Evolutionary conservation across 2,113 vertebrate species (phyloP).

Genomic region (Muscicapa adusta): DNA sequence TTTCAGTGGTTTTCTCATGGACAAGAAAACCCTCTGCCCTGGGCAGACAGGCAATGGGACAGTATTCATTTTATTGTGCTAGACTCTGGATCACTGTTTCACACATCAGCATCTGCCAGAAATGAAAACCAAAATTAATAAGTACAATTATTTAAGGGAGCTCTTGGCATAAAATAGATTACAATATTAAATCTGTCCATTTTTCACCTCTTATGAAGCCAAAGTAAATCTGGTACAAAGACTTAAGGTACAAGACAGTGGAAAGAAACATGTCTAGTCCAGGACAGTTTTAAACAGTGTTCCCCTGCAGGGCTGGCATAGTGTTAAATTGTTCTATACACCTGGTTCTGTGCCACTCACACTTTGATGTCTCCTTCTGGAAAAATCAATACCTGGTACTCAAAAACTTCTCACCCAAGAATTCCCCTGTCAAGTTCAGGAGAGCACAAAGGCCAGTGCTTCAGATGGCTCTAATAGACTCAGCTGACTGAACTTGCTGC

Average conservation of each 20-base stretch:
- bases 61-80: background rate
- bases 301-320: background rate
- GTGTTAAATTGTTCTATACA: background rate
- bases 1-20: background rate
- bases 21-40: background rate
- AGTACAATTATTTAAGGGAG: background rate
- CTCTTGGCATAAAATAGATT: background rate
- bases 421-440: background rate
- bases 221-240: background rate
- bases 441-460: background rate
- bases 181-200: background rate
- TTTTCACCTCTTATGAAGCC: background rate
- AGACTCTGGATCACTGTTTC: background rate
- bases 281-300: background rate
- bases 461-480: background rate
- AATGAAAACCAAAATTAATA: background rate
- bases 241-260: background rate
- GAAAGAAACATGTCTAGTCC: background rate
- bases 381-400: background rate
- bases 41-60: background rate
- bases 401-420: background rate
- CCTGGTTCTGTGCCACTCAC: background rate
- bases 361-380: background rate
- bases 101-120: background rate
- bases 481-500: background rate